phyloP scores from a whole-genome alignment of 2,113 vertebrate species.

The Malurus cyaneus region DNA sequence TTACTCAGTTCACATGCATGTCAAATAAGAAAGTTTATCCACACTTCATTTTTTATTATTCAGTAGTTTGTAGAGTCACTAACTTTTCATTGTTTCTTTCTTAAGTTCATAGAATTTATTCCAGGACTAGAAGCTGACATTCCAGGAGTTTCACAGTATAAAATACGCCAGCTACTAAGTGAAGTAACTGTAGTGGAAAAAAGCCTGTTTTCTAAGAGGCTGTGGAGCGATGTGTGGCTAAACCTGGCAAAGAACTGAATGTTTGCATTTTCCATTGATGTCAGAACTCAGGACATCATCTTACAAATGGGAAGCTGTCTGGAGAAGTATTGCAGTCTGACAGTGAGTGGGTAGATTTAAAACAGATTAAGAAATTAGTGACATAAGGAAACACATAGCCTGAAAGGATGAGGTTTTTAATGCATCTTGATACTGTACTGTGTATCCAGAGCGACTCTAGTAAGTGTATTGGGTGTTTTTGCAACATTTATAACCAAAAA shows the following conservation, averaged over 20 bases:
- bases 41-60: not conserved
- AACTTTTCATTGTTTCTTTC: not conserved
- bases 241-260: not conserved
- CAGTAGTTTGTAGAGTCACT: not conserved
- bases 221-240: not conserved
- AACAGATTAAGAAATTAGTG: not conserved
- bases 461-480: not conserved
- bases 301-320: not conserved
- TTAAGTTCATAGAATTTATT: not conserved
- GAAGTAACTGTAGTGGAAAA: not conserved
- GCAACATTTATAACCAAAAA: not conserved
- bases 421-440: not conserved
- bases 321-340: not conserved
- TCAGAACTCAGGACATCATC: not conserved
- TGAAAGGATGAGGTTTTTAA: not conserved
- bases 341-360: not conserved
- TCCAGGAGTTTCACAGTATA: not conserved
- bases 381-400: not conserved
- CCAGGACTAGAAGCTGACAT: not conserved
- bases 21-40: not conserved
- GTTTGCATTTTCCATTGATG: conserved; percentile 19
- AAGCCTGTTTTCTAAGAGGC: not conserved
- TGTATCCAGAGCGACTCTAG: not conserved
- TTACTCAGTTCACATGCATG: not conserved
- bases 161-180: not conserved